A percentile compares a stretch with the other conserved stretches of the same genome.
phyloP scores from a whole-genome alignment of 23 tunicate species.

The Styela clava region DNA sequence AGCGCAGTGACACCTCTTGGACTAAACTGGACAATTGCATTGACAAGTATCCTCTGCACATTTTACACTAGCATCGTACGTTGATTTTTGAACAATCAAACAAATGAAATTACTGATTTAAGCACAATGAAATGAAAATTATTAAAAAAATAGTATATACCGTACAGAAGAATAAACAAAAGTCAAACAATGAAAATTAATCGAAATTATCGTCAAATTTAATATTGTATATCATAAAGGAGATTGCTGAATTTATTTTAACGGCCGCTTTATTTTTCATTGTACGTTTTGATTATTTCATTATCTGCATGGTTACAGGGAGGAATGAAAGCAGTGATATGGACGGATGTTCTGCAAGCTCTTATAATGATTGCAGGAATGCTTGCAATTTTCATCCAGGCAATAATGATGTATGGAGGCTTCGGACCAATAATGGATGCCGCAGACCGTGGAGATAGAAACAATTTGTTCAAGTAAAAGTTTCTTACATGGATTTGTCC shows the following conservation, averaged over 20 bases:
- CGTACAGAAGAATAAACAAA: too few species aligned
- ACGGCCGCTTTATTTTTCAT: too few species aligned
- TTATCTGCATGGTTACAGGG: too few species aligned
- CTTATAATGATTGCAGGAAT: constrained; percentile 30
- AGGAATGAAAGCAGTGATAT: constrained; percentile 52
- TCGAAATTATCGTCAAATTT: too few species aligned
- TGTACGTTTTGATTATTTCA: too few species aligned
- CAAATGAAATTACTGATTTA: background rate
- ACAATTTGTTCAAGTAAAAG: constrained; percentile 33
- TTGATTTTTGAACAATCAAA: background rate
- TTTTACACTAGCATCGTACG: constrained; percentile 54
- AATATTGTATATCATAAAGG: too few species aligned
- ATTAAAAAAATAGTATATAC: too few species aligned
- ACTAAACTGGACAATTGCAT: constrained; percentile 37
- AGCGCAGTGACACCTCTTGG: constrained; percentile 65
- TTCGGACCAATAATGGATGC: constrained; percentile 8
- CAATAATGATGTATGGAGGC: constrained; percentile 18
- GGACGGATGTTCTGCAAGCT: constrained; percentile 49
- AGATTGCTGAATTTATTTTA: too few species aligned
- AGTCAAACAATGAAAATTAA: too few species aligned
- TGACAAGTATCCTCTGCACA: constrained; percentile 73
- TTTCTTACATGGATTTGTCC: too few species aligned
- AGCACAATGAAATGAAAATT: background rate
- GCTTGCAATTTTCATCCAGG: constrained; percentile 21
- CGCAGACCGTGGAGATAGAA: constrained; percentile 21